Base-by-base conservation (phyloP, 2,888 invertebrate genomes). In the Himalopsyche anomala region DNA sequence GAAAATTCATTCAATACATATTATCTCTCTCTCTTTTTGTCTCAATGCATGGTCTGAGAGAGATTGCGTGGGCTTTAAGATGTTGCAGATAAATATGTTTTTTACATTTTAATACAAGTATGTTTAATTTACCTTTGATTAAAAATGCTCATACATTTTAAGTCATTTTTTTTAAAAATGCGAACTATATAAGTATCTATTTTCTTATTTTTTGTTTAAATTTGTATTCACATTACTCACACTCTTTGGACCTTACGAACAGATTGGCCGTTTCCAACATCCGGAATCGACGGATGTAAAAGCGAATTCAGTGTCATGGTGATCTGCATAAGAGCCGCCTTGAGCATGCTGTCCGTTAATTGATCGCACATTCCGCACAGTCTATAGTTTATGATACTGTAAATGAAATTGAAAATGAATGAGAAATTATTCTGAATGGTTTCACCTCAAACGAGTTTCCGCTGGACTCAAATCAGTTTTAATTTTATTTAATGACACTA, bases 251-350 rank as follows among this genome's bases (percentile, higher is more conserved):
- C 40, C 81, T 36, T 19, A 36, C n/a, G 51, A 62, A 42, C 62
- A 82, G 42, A 62, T 69, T 62, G 62, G 82, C 45, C 40, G 69
- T 42, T 17, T 69, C 17, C 51, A 9, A 85, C 69, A 85, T 85
- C 85, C 85, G 85, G 85, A 79, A 82, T 17, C 79, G 85, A 82
- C 85, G 85, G 85, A 85, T 85, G 85, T 85, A 85, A 85, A 79
- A 85, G 85, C 83, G 54, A 74, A 79, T 74, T 83, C 69, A 83
- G 62, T 83, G 69, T 62, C 62, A 62, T 28, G 62, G 62, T 28
- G 62, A 62, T 62, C 62, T 62, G 62, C 62, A 62, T 62, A 62
- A 62, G 62, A 62, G 28, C 62, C 62, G 62, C 62, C 62, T 62
- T 62, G 62, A 19, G 62, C 62, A 28, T 62, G 62, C 4, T 62